These are phyloP conservation scores for Cephalophus harveyi DNA, from an alignment of 2,113 vertebrate species.

Conservation along the genomic window DNA sequence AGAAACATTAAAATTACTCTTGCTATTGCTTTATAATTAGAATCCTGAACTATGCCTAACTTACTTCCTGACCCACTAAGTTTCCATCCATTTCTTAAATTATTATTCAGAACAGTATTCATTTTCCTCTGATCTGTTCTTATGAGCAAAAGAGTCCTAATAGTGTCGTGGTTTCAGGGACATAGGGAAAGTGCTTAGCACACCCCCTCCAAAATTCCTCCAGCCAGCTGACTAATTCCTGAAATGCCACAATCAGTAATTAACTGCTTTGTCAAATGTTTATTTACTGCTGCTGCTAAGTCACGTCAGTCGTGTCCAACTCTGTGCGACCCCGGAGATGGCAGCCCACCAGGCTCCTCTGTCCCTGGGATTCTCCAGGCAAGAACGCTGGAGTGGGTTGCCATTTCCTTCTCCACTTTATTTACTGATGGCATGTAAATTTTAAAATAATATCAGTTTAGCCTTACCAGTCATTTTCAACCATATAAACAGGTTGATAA, in stretches of 20 bases:
- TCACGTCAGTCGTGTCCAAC: rapidly evolving
- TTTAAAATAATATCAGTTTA: constrained; percentile 16
- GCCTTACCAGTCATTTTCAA: background rate
- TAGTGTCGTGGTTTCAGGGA: background rate
- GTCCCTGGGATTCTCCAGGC: background rate
- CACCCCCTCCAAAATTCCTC: background rate
- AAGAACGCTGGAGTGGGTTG: background rate
- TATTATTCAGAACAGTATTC: background rate
- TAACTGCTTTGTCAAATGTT: background rate
- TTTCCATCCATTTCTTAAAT: background rate
- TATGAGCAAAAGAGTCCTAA: background rate
- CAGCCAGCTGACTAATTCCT: background rate
- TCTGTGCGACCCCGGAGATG: background rate
- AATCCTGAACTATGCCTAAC: too few species aligned
- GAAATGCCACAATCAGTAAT: background rate
- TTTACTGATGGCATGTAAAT: background rate
- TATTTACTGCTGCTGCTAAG: background rate
- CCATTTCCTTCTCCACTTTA: background rate
- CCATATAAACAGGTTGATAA: background rate
- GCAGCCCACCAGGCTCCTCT: background rate
- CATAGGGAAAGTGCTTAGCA: background rate
- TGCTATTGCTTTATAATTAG: background rate
- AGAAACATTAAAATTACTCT: background rate
- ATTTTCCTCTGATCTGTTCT: background rate
- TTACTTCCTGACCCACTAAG: too few species aligned